Percentiles rank a stretch among this genome's conserved stretches.
These are phyloP conservation scores for Mionectes olivaceus DNA, from an alignment of 2,797 vertebrate species.

Conservation along the genomic window DNA sequence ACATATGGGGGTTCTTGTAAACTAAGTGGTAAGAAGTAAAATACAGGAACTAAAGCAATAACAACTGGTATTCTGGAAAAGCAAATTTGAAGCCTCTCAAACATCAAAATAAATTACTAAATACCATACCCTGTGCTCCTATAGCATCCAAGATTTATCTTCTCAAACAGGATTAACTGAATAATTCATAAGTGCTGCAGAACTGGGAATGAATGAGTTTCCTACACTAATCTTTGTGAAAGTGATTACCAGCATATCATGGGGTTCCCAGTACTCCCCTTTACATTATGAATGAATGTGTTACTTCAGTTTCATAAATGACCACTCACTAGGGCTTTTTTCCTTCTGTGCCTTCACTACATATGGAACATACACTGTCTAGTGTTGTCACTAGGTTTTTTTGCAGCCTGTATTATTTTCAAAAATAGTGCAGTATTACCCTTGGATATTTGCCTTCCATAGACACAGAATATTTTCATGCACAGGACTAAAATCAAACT, in stretches of 20 bases:
- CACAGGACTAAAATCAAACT: neutral
- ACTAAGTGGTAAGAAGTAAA: neutral
- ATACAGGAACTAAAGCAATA: neutral
- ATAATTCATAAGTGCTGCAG: slow-evolving; percentile 36
- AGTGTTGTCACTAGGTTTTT: neutral
- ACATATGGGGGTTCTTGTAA: slow-evolving; percentile 16
- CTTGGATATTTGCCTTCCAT: neutral
- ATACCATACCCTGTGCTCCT: neutral
- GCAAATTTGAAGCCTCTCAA: slow-evolving; percentile 1
- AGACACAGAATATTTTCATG: neutral
- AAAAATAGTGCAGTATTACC: neutral
- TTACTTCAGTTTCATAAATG: neutral
- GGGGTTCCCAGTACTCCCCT: neutral
- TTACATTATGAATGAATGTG: neutral
- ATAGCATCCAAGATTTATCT: neutral
- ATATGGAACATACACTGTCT: neutral
- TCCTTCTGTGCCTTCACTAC: neutral
- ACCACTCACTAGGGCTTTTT: neutral
- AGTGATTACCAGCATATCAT: neutral
- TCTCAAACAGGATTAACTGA: slow-evolving; percentile 14
- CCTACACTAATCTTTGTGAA: neutral
- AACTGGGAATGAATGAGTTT: slow-evolving; percentile 34
- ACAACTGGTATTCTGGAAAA: neutral
- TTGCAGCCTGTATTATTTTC: neutral
- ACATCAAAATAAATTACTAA: neutral